Percentiles rank a stretch among this genome's conserved stretches.
Evolutionary conservation across 2,797 vertebrate species (phyloP).

Genomic region (Sciurus carolinensis): DNA sequence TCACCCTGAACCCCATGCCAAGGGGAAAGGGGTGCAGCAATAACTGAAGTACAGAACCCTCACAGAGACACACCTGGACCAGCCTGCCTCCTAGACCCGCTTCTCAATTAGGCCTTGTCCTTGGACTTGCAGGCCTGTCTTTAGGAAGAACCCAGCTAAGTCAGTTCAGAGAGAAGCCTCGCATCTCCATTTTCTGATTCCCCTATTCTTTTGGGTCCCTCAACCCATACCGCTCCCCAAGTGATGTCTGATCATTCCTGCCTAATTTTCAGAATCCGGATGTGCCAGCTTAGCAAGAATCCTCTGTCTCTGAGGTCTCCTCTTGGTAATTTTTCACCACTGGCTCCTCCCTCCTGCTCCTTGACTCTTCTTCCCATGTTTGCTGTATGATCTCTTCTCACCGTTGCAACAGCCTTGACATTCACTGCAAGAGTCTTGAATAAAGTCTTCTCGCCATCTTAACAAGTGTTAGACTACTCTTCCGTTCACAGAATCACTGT

Average conservation of each 20-base stretch:
- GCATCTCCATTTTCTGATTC: neutral
- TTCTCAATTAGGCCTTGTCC: too few relatives aligned
- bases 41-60: too few relatives aligned
- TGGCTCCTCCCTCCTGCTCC: neutral
- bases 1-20: neutral
- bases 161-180: too few relatives aligned
- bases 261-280: neutral
- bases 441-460: neutral
- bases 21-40: too few relatives aligned
- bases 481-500: neutral
- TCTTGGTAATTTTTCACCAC: too few relatives aligned
- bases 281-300: neutral
- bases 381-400: neutral
- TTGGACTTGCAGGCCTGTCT: too few relatives aligned
- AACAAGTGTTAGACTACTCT: neutral
- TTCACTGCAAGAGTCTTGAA: neutral
- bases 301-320: neutral
- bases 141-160: neutral
- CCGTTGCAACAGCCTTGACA: neutral
- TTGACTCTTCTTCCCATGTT: neutral
- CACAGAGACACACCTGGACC: neutral
- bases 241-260: too few relatives aligned
- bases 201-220: too few relatives aligned
- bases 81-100: too few relatives aligned
- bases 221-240: neutral